phyloP scores from a whole-genome alignment of 2,113 vertebrate species.

The rabbit (Oryctolagus cuniculus) region DNA sequence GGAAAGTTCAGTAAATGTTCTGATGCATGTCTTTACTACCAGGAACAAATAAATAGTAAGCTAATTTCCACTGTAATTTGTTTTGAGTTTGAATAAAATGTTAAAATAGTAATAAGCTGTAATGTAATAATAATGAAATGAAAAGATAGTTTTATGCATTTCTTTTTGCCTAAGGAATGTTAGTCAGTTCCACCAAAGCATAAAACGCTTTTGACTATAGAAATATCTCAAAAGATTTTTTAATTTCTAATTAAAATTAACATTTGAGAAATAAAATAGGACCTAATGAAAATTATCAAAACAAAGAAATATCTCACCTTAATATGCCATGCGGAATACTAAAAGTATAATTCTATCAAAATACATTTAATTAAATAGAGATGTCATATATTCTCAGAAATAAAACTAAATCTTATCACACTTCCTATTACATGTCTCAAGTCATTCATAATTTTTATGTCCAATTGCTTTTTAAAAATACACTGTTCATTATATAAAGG shows the following conservation, averaged over 20 bases:
- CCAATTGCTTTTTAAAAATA: background rate
- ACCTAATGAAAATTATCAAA: constrained; percentile 79
- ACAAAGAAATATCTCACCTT: constrained; percentile 65
- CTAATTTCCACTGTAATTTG: constrained; percentile 66
- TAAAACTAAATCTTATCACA: background rate
- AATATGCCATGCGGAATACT: constrained; percentile 63
- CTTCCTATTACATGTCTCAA: background rate
- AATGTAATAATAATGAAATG: constrained; percentile 24
- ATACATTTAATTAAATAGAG: constrained; percentile 70
- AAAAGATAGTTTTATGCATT: background rate
- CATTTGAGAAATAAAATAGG: constrained; percentile 64
- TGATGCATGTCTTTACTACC: constrained; percentile 48
- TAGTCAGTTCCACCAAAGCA: constrained; percentile 49
- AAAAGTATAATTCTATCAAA: constrained; percentile 71
- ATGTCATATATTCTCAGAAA: background rate
- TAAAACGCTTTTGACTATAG: constrained; percentile 71
- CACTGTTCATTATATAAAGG: background rate
- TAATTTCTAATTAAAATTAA: constrained; percentile 74
- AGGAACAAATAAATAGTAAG: constrained; percentile 65
- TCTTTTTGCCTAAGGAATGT: background rate
- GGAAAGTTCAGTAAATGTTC: constrained; percentile 64
- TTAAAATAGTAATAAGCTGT: constrained; percentile 55
- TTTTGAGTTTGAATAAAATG: constrained; percentile 66
- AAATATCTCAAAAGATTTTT: constrained; percentile 73
- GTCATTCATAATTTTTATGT: background rate